Percentiles rank a stretch among this genome's conserved stretches.
Evolutionary conservation across 2,797 vertebrate species (phyloP).

Genomic region (Neosilurus mollespiculum): DNA sequence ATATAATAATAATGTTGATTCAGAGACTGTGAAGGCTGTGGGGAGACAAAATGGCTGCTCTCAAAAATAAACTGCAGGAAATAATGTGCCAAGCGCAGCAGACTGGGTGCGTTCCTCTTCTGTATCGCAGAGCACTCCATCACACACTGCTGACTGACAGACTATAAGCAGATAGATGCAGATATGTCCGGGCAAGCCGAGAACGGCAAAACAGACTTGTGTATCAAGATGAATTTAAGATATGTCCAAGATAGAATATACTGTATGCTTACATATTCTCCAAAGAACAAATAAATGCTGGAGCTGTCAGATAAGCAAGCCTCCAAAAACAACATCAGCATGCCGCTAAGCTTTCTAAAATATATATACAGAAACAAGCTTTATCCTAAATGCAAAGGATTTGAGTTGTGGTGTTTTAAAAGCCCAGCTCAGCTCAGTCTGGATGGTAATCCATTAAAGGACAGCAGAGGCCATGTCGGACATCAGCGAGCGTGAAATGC

Average conservation of each 20-base stretch:
- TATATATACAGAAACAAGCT: not conserved
- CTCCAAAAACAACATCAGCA: not conserved
- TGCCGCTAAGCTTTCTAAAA: not conserved
- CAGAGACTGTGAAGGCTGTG: constrained; percentile 19
- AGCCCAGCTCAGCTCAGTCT: constrained; percentile 51
- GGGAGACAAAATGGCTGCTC: constrained; percentile 41
- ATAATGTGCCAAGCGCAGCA: constrained; percentile 29
- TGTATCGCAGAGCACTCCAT: constrained; percentile 14
- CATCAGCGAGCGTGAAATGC: constrained; percentile 44
- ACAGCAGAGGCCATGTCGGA: constrained; percentile 48
- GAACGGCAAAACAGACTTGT: constrained; percentile 6
- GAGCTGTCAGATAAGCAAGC: not conserved
- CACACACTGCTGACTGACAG: constrained; percentile 24
- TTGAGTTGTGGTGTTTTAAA: constrained; percentile 58
- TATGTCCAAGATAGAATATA: not conserved
- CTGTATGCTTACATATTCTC: not conserved
- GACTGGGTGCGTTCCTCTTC: constrained; percentile 10
- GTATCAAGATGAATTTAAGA: constrained; percentile 17
- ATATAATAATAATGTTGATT: constrained; percentile 3
- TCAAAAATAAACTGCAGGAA: constrained; percentile 32
- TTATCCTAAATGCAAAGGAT: constrained; percentile 46
- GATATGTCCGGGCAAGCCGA: not conserved
- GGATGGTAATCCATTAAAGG: constrained; percentile 63
- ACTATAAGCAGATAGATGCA: constrained; percentile 14
- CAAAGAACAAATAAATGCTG: not conserved